Base-by-base conservation (phyloP, 2,797 vertebrate species). In the Ctenosaura bakeri region DNA sequence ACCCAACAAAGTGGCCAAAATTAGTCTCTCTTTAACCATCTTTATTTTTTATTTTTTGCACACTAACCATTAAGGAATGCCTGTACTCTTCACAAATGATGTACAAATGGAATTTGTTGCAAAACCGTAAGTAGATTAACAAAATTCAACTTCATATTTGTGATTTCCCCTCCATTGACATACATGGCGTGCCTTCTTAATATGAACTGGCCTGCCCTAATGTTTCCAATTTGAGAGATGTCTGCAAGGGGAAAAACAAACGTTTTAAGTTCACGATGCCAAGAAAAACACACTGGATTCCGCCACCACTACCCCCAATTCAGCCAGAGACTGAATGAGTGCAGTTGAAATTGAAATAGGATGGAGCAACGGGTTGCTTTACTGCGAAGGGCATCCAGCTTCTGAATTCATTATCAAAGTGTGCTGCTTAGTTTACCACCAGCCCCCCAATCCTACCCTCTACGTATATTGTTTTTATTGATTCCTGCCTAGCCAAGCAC, bases 201-300 rank as follows among this genome's bases (percentile, higher is more conserved):
- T 98, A 98, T 96, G 94, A 96, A 91, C 96, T 97, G 96, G 96
- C 95, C 96, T 96, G 96, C 96, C 96, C 96, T 97, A 95, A 93
- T 98, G 97, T 97, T 98, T 98, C 97, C 97, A 97, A 97, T 97
- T 98, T 97, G 91, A 97, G 97, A 96, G 94, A 97, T 96, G 96
- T 97, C 97, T 97, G 96, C 94, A 97, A 94, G 91, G 94, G 96
- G 96, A 97, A 97, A 97, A 97, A 97, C 95, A 97, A 95, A 95
- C 96, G 96, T 38, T 97, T 97, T 97, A 97, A 84, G 82, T 94
- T 93, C 3, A 85, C 92, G 62, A 91, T 80, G 97, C 97, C 97
- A 98, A 98, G 96, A 96, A 98, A 98, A 98, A 98, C 97, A 98
- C 96, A 96, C 95, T 94, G 95, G 96, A 95, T 96, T 96, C 87